These are phyloP conservation scores for Drosophila mettleri DNA, from an alignment of 2,888 invertebrate genomes.

Conservation along the genomic window DNA sequence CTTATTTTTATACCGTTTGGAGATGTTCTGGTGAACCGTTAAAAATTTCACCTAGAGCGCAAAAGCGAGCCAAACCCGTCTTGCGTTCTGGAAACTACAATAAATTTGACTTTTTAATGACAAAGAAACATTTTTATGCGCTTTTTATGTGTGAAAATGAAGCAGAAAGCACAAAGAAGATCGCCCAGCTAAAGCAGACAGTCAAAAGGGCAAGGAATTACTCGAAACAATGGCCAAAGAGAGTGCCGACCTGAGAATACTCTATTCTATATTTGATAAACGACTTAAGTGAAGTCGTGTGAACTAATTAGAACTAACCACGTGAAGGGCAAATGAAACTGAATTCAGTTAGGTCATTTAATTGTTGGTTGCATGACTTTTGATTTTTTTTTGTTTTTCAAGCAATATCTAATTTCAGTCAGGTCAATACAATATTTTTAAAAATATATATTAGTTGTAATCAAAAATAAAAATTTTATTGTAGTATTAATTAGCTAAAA, in stretches of 20 bases:
- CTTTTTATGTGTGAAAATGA: constrained; percentile 78
- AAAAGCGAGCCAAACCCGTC: constrained; percentile 49
- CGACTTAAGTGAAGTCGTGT: background rate
- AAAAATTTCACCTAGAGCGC: constrained; percentile 65
- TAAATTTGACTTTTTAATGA: constrained; percentile 79
- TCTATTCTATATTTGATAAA: constrained; percentile 3
- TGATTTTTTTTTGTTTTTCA: background rate
- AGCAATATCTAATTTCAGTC: background rate
- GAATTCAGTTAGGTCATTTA: background rate
- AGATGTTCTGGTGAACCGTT: constrained; percentile 60
- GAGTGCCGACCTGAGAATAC: constrained; percentile 12
- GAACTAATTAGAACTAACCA: background rate
- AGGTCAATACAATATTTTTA: background rate
- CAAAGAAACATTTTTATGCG: constrained; percentile 69
- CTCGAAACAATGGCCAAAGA: constrained; percentile 24
- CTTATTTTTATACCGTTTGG: constrained; percentile 62
- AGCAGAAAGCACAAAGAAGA: constrained; percentile 53
- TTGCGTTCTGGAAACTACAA: constrained; percentile 52
- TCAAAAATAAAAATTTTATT: background rate
- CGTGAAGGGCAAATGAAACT: background rate
- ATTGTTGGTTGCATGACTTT: background rate
- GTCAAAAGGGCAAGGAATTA: constrained; percentile 49
- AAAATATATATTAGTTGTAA: background rate
- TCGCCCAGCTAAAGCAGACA: constrained; percentile 31
- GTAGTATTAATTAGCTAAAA: too few relatives aligned